Evolutionary conservation across 2,113 vertebrate species (phyloP).

Genomic region (Chrysemys picta): DNA sequence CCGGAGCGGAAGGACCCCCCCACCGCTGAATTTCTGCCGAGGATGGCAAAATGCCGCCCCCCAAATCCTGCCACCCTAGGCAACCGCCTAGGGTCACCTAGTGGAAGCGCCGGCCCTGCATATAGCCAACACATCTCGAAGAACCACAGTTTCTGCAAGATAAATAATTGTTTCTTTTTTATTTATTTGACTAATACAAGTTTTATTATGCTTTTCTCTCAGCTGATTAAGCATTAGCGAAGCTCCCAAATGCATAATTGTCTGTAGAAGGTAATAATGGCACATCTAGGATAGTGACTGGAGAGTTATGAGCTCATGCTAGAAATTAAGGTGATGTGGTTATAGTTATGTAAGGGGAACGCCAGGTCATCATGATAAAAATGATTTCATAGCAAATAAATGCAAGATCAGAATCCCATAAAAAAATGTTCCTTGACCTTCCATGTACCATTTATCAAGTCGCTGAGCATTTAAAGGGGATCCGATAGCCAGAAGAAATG

Average conservation of each 20-base stretch:
- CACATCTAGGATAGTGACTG: not conserved
- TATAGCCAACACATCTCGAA: too few species aligned
- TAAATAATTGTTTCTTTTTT: too few species aligned
- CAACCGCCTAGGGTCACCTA: too few species aligned
- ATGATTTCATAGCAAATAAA: not conserved
- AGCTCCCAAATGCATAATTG: not conserved
- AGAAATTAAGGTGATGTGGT: not conserved
- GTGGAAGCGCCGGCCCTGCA: too few species aligned
- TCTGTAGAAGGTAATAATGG: not conserved
- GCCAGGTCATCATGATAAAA: not conserved
- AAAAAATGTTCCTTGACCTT: not conserved
- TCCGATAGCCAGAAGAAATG: not conserved
- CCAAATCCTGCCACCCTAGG: too few species aligned
- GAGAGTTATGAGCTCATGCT: not conserved
- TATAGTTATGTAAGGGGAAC: not conserved
- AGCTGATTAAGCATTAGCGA: not conserved
- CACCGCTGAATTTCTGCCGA: too few species aligned
- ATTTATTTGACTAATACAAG: too few species aligned
- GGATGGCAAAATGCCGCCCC: too few species aligned
- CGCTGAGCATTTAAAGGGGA: not conserved
- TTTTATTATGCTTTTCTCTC: too few species aligned
- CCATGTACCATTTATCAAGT: not conserved
- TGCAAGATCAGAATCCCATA: not conserved
- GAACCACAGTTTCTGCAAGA: too few species aligned
- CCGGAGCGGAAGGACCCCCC: too few species aligned